These are phyloP conservation scores for Aradophagus sp. DNA, from an alignment of 1,140 invertebrate species.

Conservation along the genomic window DNA sequence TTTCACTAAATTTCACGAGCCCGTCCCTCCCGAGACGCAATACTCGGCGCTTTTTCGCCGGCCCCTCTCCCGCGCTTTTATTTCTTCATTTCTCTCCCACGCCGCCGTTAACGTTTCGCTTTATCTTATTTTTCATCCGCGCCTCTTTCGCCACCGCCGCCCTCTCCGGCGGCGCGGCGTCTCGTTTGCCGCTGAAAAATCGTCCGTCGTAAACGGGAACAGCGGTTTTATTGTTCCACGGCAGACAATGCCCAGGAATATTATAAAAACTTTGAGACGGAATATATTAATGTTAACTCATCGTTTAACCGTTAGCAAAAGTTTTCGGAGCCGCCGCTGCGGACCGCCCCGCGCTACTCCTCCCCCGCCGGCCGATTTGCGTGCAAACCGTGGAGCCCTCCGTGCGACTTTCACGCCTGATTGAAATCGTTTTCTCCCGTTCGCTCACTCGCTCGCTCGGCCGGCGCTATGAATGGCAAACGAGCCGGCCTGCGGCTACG, in stretches of 20 bases:
- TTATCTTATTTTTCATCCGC: slow-evolving; percentile 55
- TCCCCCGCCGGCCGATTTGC: slow-evolving; percentile 8
- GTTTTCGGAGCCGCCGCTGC: slow-evolving; percentile 68
- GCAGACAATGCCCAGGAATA: slow-evolving; percentile 74
- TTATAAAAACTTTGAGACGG: slow-evolving; percentile 75
- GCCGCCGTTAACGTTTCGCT: slow-evolving; percentile 53
- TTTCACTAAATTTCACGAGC: slow-evolving; percentile 61
- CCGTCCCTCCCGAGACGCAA: slow-evolving; percentile 52
- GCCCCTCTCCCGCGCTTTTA: slow-evolving; percentile 34
- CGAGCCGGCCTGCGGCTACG: not conserved
- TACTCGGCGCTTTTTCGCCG: slow-evolving; percentile 51
- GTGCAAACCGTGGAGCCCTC: slow-evolving; percentile 25
- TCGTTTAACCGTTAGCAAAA: slow-evolving; percentile 74
- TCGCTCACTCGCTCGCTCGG: too few relatives aligned
- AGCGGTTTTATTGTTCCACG: slow-evolving; percentile 73
- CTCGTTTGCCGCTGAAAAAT: slow-evolving; percentile 73
- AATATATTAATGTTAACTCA: slow-evolving; percentile 76
- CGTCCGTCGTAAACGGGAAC: slow-evolving; percentile 74
- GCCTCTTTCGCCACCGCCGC: slow-evolving; percentile 10
- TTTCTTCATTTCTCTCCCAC: slow-evolving; percentile 48
- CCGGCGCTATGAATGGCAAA: slow-evolving; percentile 20
- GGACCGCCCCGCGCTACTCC: slow-evolving; percentile 3
- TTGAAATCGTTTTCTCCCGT: slow-evolving; percentile 23
- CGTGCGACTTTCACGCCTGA: slow-evolving; percentile 29
- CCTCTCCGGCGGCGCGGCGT: slow-evolving; percentile 57